These are phyloP conservation scores for Simalia tracyae DNA, from an alignment of 2,797 vertebrate species.

Conservation along the genomic window DNA sequence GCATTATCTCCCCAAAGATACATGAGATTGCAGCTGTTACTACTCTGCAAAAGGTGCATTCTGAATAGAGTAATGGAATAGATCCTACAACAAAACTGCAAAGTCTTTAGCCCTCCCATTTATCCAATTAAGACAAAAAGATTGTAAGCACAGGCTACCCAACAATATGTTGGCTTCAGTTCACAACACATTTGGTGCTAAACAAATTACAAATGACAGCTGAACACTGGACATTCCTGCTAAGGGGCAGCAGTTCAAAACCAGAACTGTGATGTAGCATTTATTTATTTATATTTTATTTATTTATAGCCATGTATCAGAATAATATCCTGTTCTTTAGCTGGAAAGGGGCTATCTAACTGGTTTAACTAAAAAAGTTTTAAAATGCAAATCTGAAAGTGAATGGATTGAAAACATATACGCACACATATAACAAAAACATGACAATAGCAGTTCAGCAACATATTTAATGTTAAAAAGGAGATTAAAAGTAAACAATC, in stretches of 20 bases:
- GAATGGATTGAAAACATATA: neutral
- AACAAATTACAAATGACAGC: neutral
- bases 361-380: neutral
- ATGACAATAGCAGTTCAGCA: neutral
- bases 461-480: neutral
- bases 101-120: neutral
- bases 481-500: neutral
- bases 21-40: neutral
- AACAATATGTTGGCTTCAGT: neutral
- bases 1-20: neutral
- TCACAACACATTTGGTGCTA: neutral
- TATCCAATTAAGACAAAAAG: conserved; percentile 1
- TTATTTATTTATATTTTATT: neutral
- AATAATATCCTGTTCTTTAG: neutral
- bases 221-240: neutral
- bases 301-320: neutral
- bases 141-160: neutral
- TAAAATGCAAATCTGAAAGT: neutral
- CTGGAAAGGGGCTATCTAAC: neutral
- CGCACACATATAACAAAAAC: neutral
- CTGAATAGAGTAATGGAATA: neutral
- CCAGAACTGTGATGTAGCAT: neutral
- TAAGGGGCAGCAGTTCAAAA: neutral
- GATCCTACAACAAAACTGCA: neutral
- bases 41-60: neutral